phyloP scores from a whole-genome alignment of 2,113 vertebrate species.

The Ammospiza caudacuta region DNA sequence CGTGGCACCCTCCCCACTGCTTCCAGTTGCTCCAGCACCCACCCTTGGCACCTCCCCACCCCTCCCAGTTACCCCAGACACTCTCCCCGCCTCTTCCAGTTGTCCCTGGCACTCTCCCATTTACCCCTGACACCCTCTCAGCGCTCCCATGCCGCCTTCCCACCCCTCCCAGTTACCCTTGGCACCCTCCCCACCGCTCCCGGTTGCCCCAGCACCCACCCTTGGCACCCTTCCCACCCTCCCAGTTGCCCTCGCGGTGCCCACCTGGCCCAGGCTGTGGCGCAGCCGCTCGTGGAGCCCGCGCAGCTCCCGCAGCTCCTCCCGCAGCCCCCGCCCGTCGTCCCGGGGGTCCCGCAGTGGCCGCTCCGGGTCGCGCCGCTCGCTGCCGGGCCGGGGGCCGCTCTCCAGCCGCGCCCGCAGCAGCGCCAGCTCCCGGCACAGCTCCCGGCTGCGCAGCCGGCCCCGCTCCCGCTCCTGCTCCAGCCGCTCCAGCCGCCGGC shows the following conservation, averaged over 20 bases:
- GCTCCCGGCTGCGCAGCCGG: neutral
- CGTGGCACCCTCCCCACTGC: no score
- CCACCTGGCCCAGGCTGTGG: neutral
- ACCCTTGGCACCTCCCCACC: no score
- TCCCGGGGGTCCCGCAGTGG: no score
- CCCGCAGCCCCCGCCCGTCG: neutral
- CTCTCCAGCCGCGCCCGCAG: neutral
- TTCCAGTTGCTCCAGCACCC: no score
- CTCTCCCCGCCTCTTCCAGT: no score
- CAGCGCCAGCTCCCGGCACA: neutral
- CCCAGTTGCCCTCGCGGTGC: neutral
- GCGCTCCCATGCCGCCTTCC: neutral
- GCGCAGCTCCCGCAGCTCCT: neutral
- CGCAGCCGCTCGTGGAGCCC: neutral
- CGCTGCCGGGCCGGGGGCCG: neutral
- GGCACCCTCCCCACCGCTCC: neutral
- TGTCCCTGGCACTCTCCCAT: no score
- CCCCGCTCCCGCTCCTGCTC: neutral
- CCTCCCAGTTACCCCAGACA: no score
- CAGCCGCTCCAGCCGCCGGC: neutral
- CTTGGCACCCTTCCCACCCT: neutral
- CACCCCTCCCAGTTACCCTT: neutral
- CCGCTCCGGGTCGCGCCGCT: neutral
- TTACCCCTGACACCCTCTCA: no score
- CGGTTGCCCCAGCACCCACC: neutral